Base-by-base conservation (phyloP, 2,797 vertebrate species). In the Micropoecilia bifurca region DNA sequence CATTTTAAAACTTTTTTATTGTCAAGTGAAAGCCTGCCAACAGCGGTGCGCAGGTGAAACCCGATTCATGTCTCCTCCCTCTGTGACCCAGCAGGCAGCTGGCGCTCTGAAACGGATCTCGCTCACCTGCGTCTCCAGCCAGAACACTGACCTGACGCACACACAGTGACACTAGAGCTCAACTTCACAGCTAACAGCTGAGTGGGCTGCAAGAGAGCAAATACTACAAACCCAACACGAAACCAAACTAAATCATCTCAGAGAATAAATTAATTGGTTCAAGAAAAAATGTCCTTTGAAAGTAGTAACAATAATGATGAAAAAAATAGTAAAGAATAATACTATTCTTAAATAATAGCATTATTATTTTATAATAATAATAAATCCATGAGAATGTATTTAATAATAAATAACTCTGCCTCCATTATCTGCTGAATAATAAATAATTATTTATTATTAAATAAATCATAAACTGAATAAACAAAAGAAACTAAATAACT, bases 51-150 rank as follows among this genome's bases (percentile, higher is more conserved):
- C 87, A 80, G 79, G 87, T 94, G 95, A 94, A 95, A 96, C 92
- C 86, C 13, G 92, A 95, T 88, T 91, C 90, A 76, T 50, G 79
- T 75, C 83, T 87, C 87, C 85, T n/a, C 77, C 90, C 77, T 81
- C 76, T 89, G 9, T 85, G 83, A 83, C 86, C 80, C 88, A 89
- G 90, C 85, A 86, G 76, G 85, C 95, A 95, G 93, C 94, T 95
- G 94, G 76, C 20, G 30, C 82, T 63, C 83, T 36, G 75, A 86
- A 78, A 73, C 45, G n/a, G 88, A 93, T 93, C 92, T 93, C 91
- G 86, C 86, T 93, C 87, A 91, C 75, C 88, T 91, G 88, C 85
- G 90, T 88, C 86, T 92, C 91, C 86, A 91, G 46, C 73, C 76
- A 59, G 63, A 80, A 53, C 50, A 18, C 71, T 82, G 83, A 83